Evolutionary conservation across 1,140 invertebrate genomes (phyloP).

Genomic region (Eufriesea mexicana): DNA sequence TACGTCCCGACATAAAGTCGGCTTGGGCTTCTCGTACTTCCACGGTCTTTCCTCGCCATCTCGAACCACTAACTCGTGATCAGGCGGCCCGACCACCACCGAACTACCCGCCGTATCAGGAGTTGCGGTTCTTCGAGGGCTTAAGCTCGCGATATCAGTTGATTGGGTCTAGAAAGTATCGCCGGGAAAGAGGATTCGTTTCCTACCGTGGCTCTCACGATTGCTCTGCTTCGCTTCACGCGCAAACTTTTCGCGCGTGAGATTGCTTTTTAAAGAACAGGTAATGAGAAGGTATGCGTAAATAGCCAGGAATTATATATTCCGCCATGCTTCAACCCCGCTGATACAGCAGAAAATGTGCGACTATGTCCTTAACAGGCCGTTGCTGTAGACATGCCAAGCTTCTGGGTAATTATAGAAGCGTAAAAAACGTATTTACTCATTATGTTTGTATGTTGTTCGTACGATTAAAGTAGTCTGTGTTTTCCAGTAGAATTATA

Average conservation of each 20-base stretch:
- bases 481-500: no score
- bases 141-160: constrained; percentile 81
- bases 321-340: no score
- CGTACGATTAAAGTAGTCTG: no score
- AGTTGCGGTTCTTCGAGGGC: constrained; percentile 80
- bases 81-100: constrained; percentile 76
- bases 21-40: constrained; percentile 76
- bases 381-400: no score
- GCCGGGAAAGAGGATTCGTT: constrained; percentile 51
- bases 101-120: constrained; percentile 79
- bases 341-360: no score
- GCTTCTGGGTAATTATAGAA: no score
- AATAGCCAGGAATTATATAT: background rate
- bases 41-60: constrained; percentile 73
- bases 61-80: constrained; percentile 82
- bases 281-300: background rate
- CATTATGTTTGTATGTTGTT: no score
- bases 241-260: background rate
- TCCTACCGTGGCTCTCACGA: background rate
- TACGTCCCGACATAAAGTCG: constrained; percentile 81
- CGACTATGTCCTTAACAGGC: no score
- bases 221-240: background rate
- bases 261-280: constrained; percentile 1
- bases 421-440: no score
- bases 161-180: constrained; percentile 77